Evolutionary conservation across 2,797 vertebrate genomes (phyloP), one percentile per base, ranked within the genome.

Genomic region (Craterocephalus amniculus): DNA sequence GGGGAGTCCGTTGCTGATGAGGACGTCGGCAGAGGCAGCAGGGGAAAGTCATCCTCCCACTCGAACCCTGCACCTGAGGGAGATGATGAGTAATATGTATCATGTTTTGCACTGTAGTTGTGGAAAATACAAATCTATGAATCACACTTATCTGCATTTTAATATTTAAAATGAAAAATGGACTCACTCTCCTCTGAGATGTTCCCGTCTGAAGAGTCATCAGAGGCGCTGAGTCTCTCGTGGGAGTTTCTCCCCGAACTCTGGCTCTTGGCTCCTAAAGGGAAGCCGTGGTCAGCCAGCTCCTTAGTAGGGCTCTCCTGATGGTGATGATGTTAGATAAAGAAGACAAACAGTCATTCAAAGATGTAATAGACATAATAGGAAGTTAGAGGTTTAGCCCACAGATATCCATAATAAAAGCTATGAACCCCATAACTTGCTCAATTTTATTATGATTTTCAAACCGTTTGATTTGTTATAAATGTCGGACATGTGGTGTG

Each of bases 231-330:
- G 0, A 72, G 81, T 63, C 77, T 89, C 14, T 94, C 91, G 0
- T 88, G 92, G 0, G 87, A 69, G 75, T 81, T 68, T 14, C 68
- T 76, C 63, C 63, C 78, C 60, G 82, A 87, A 22, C 80, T 83
- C 4, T 59, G 81, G 67, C 89, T 74, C 31, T 95, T 95, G 1
- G 84, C 77, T 43, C 65, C 80, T 4, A 92, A 84, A 0, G 93
- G 91, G 70, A 96, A 93, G 55, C 92, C 92, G 5, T 95, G 93
- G 35, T 97, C 96, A n/a, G 91, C 88, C 55, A 96, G 88, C 80
- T 98, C 97, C 85, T 95, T 93, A 0, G 97, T 97, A 14, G 98
- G 97, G 68, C 98, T 99, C 80, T 99, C 97, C 98, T 99, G 34
- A 24, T 8, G 52, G 12, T n/a, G 22, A 66, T 4, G 24, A 73